Conservation (phyloP, 2,113 vertebrate genomes). For the Syngnathus floridae region DNA sequence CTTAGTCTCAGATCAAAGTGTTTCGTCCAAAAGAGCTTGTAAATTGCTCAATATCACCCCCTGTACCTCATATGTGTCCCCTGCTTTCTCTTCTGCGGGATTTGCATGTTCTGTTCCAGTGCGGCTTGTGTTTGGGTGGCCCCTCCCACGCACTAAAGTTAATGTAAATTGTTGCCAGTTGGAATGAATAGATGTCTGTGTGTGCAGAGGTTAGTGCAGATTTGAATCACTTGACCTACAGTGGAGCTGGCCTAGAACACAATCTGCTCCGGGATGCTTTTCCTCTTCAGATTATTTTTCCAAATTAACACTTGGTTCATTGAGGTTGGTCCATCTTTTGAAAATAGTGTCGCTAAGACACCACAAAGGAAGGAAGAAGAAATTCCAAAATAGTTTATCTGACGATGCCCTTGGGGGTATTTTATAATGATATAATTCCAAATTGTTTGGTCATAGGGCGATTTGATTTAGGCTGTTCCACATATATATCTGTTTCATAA, state of each 20-base stretch:
- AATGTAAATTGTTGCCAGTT: background rate
- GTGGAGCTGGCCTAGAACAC: background rate
- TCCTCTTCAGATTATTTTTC: background rate
- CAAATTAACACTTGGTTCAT: background rate
- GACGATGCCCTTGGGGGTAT: background rate
- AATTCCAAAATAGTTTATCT: background rate
- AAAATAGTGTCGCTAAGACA: background rate
- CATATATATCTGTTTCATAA: background rate
- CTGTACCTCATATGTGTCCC: background rate
- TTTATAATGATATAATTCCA: background rate
- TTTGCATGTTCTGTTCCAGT: background rate
- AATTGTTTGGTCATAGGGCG: background rate
- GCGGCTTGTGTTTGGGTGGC: background rate
- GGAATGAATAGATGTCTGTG: background rate
- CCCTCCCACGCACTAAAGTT: background rate
- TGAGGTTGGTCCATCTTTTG: background rate
- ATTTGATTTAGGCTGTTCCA: background rate
- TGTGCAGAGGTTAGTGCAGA: background rate
- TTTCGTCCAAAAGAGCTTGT: constrained; percentile 13
- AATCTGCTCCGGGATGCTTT: background rate
- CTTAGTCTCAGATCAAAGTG: constrained; percentile 24
- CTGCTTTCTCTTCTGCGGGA: background rate
- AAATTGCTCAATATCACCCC: constrained; percentile 1
- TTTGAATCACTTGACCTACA: background rate
- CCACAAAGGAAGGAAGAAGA: background rate